These are phyloP conservation scores for Microplitis mediator DNA, from an alignment of 1,140 invertebrate genomes.

Conservation along the genomic window DNA sequence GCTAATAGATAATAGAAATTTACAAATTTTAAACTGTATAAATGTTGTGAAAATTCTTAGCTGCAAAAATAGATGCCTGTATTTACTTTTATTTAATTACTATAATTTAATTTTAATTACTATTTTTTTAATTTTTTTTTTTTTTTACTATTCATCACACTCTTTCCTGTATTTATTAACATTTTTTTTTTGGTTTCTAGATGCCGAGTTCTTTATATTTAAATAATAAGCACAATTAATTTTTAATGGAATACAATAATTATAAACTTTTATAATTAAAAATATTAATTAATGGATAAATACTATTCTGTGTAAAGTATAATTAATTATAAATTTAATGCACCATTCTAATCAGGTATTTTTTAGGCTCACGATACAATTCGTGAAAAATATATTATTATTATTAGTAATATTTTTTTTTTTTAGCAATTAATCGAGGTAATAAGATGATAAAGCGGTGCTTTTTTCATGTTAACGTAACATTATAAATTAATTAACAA, in stretches of 20 bases:
- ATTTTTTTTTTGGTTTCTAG: constrained; percentile 52
- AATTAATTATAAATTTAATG: background rate
- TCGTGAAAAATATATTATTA: background rate
- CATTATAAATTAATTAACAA: too few relatives aligned
- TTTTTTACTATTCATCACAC: constrained; percentile 25
- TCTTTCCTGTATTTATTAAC: constrained; percentile 23
- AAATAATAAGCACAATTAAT: too few relatives aligned
- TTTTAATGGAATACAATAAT: too few relatives aligned
- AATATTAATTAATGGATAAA: background rate
- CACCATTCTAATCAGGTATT: background rate
- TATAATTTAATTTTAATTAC: constrained; percentile 4
- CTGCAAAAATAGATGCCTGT: constrained; percentile 56
- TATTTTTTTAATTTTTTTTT: constrained; percentile 19
- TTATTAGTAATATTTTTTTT: background rate
- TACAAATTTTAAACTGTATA: constrained; percentile 32
- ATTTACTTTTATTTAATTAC: constrained; percentile 14
- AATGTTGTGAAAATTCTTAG: constrained; percentile 48
- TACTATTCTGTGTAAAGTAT: background rate
- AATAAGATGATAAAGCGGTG: background rate
- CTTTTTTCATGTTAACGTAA: background rate
- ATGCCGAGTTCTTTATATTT: constrained; percentile 41
- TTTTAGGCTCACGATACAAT: background rate
- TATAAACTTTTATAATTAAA: background rate
- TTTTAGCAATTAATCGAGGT: background rate
- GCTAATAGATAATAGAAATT: constrained; percentile 21